phyloP scores from a whole-genome alignment of 2,113 vertebrate genomes.

The Gymnobelideus leadbeateri region DNA sequence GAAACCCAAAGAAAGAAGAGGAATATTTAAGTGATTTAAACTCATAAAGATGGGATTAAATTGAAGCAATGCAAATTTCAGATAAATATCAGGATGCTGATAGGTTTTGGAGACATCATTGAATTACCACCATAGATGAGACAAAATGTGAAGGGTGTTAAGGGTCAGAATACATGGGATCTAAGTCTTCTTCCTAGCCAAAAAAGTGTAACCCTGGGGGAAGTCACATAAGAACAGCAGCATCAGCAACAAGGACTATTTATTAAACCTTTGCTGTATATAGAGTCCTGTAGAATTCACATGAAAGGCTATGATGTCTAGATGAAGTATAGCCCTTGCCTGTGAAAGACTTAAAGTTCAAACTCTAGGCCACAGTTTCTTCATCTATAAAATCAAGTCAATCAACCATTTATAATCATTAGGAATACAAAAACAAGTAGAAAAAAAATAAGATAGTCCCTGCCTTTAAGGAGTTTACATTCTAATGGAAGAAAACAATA shows the following conservation, averaged over 20 bases:
- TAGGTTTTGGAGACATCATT: neutral
- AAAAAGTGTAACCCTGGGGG: neutral
- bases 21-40: neutral
- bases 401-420: neutral
- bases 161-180: neutral
- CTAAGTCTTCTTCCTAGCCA: neutral
- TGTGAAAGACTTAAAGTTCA: neutral
- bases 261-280: neutral
- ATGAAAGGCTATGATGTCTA: neutral
- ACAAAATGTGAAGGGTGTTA: neutral
- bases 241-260: neutral
- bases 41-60: neutral
- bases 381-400: neutral
- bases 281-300: neutral
- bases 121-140: neutral
- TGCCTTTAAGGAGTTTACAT: neutral
- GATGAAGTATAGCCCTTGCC: neutral
- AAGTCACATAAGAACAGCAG: neutral
- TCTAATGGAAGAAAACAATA: neutral
- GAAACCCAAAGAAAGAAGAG: neutral
- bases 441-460: neutral
- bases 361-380: neutral
- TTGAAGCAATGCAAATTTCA: neutral
- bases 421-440: neutral
- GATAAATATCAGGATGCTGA: neutral